Evolutionary conservation across 2,113 vertebrate genomes (phyloP).

Genomic region (Polypterus bichir): DNA sequence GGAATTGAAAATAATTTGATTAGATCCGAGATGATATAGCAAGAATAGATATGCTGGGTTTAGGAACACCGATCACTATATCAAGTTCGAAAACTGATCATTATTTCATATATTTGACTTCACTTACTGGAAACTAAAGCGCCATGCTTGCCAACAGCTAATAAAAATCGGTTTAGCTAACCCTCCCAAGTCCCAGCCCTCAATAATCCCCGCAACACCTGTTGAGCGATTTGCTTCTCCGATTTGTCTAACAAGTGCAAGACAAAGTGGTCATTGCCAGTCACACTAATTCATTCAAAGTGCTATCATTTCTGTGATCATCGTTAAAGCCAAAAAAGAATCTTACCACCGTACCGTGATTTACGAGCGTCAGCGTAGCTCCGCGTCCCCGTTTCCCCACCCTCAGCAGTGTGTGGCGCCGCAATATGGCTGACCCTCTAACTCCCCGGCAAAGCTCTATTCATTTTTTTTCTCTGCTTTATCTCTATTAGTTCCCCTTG

Average conservation of each 20-base stretch:
- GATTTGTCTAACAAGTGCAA: conserved; percentile 15
- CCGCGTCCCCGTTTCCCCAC: conserved; percentile 22
- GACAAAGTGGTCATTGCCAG: not conserved
- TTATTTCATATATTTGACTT: too few relatives aligned
- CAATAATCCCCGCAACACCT: conserved; percentile 43
- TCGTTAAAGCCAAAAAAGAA: too few relatives aligned
- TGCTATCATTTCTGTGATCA: too few relatives aligned
- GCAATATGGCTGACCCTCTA: conserved; percentile 44
- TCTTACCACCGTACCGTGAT: too few relatives aligned
- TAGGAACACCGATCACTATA: too few relatives aligned
- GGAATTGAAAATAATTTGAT: not conserved
- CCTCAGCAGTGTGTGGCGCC: conserved; percentile 23
- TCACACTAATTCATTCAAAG: too few relatives aligned
- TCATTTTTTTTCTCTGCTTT: conserved; percentile 7
- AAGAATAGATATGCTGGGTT: too few relatives aligned
- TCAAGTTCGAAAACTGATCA: too few relatives aligned
- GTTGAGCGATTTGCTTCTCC: conserved; percentile 39
- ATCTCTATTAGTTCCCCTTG: conserved; percentile 5
- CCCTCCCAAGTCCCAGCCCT: conserved; percentile 16
- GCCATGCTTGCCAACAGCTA: too few relatives aligned
- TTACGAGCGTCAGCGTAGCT: too few relatives aligned
- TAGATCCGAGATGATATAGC: too few relatives aligned
- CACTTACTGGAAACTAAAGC: too few relatives aligned
- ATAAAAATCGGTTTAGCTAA: not conserved
- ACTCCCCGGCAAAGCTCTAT: conserved; percentile 17